Percentiles rank a stretch among this genome's conserved stretches.
Evolutionary conservation across 2,888 invertebrate genomes (phyloP).

Genomic region (Drosophila greeni): DNA sequence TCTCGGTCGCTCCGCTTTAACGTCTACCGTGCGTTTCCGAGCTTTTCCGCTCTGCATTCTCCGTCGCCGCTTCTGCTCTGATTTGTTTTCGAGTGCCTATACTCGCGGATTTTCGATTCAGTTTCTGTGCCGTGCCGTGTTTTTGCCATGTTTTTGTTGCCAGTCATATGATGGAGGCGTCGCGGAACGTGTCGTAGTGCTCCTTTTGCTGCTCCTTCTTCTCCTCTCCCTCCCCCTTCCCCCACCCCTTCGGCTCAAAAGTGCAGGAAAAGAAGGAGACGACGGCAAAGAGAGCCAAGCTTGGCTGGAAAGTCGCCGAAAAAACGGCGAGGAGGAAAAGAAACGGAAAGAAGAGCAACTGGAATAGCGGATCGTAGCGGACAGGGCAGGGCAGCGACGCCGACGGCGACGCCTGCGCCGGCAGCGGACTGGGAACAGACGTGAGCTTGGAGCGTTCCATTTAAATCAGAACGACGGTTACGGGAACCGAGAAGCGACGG

Average conservation of each 20-base stretch:
- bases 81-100: slow-evolving; percentile 14
- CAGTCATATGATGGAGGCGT: slow-evolving; percentile 14
- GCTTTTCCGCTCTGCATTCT: slow-evolving; percentile 23
- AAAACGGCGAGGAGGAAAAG: slow-evolving; percentile 13
- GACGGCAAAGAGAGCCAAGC: not conserved
- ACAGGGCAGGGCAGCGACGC: slow-evolving; percentile 26
- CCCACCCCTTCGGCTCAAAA: not conserved
- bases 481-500: slow-evolving; percentile 35
- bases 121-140: slow-evolving; percentile 7
- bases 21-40: slow-evolving; percentile 17
- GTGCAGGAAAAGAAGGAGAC: slow-evolving; percentile 6
- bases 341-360: slow-evolving; percentile 11
- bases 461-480: slow-evolving; percentile 54
- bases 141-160: slow-evolving; percentile 8
- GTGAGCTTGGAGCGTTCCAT: slow-evolving; percentile 67
- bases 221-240: not conserved
- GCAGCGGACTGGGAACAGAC: slow-evolving; percentile 56
- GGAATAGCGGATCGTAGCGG: slow-evolving; percentile 25
- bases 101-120: slow-evolving; percentile 12
- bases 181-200: slow-evolving; percentile 10
- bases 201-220: slow-evolving; percentile 7
- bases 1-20: slow-evolving; percentile 51
- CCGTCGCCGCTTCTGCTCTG: slow-evolving; percentile 3
- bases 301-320: slow-evolving; percentile 5
- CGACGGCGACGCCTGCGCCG: slow-evolving; percentile 44